These are phyloP conservation scores for Merops nubicus DNA, from an alignment of 2,113 vertebrate species.

Conservation along the genomic window DNA sequence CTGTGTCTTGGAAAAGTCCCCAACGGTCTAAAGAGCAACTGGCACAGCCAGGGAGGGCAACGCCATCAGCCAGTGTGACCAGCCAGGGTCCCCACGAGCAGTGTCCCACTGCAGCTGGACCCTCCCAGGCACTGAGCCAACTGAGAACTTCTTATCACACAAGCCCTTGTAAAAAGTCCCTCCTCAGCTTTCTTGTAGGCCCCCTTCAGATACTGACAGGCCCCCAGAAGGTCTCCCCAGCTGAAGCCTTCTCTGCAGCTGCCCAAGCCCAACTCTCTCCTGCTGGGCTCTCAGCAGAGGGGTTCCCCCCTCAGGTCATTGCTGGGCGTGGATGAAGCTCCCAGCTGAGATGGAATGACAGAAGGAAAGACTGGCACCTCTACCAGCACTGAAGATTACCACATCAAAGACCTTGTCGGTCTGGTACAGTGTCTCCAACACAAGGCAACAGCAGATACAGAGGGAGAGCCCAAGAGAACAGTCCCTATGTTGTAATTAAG, in stretches of 20 bases:
- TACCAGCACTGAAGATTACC: background rate
- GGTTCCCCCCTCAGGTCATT: too few relatives aligned
- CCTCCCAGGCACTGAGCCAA: background rate
- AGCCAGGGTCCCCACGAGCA: accelerated
- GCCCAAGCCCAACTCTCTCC: too few relatives aligned
- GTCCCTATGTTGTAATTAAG: background rate
- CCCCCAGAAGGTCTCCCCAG: too few relatives aligned
- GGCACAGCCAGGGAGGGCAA: background rate
- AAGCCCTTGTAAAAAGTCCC: too few relatives aligned
- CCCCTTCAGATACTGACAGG: too few relatives aligned
- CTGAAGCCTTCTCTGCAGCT: too few relatives aligned
- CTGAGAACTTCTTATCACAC: accelerated
- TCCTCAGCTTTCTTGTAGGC: too few relatives aligned
- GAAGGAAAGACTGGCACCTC: background rate
- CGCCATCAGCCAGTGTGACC: accelerated
- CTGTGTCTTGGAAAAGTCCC: background rate
- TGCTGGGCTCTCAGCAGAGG: too few relatives aligned
- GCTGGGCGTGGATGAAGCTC: background rate
- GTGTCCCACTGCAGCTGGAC: background rate
- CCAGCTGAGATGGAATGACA: background rate
- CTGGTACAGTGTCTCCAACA: background rate
- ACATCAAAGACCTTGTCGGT: background rate
- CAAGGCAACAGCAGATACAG: background rate
- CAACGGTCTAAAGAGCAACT: background rate
- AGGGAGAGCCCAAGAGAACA: background rate